Evolutionary conservation across 1,140 invertebrate genomes (phyloP), one percentile per base, ranked within the genome.

Genomic region (Drosophila trapezifrons): DNA sequence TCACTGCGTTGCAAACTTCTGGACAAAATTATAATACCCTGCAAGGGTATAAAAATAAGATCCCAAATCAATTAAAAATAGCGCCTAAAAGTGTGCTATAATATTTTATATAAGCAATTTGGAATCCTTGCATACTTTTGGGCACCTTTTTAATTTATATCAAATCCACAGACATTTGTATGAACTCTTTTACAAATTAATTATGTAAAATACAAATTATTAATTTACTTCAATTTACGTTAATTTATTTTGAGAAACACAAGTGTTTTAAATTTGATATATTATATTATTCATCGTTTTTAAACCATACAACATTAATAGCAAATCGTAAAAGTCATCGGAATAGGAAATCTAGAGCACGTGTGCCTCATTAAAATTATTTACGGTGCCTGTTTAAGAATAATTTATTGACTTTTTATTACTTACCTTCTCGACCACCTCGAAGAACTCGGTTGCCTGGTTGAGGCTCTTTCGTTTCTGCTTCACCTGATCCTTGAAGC

Each of bases 401-500:
- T 29, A 9, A 38, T 17, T 43, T 18, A 63, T 42, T n/a, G 7
- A 9, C 22, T n/a, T 62, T 46, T 52, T 9, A 35, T 10, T 5
- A 57, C 63, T 59, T 49, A 91, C 90, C 69, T 91, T 91, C 10
- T 91, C 90, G 38, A 91, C 90, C 10, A 94, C 90, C 73, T 93
- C 84, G 69, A 94, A 95, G 82, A 95, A 95, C 37, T 94, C 92
- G 13, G 94, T 93, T 56, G 93, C 94, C 27, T 93, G 91, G 76
- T 94, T 92, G 4, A 94, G 93, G 45, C 93, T 92, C 54, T 93
- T 92, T 80, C 95, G 93, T 29, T 95, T 95, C 59, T 95, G 94
- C 38, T 93, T 93, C 12, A 97, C 94, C 90, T 95, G 94, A 20
- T 93, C 93, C 80, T 95, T 95, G 81, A 98, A 94, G 66, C 94